Conservation (phyloP, 2,113 vertebrate species). For the Calyptomena viridis region DNA sequence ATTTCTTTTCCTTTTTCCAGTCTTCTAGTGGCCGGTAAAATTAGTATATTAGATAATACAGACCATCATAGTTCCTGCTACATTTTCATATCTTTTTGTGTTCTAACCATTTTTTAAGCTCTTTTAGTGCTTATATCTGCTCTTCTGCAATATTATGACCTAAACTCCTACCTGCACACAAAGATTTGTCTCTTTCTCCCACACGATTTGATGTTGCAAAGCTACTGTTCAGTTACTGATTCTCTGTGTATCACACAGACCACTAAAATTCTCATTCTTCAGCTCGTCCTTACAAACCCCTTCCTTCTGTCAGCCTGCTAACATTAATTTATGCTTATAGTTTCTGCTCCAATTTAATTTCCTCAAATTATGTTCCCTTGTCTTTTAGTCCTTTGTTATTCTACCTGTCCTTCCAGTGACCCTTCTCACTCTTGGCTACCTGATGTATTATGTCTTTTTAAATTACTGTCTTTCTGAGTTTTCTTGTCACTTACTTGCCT, state of each 20-base stretch:
- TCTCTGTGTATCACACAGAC: conserved; percentile 14
- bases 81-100: neutral
- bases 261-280: conserved; percentile 16
- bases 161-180: neutral
- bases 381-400: neutral
- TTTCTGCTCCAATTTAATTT: conserved; percentile 31
- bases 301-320: conserved; percentile 1
- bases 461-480: neutral
- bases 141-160: neutral
- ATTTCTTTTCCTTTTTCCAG: neutral
- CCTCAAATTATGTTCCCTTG: neutral
- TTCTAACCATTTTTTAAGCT: neutral
- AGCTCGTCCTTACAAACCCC: conserved; percentile 5
- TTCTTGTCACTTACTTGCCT: neutral
- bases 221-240: conserved; percentile 23
- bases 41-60: neutral
- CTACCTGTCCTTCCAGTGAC: neutral
- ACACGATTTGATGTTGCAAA: neutral
- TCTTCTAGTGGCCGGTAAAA: neutral
- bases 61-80: neutral
- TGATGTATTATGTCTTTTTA: neutral
- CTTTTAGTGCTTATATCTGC: neutral
- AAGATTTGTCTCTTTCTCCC: neutral
- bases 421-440: neutral
- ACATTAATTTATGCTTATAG: conserved; percentile 17